Percentiles rank a stretch among this genome's conserved stretches.
phyloP scores from a whole-genome alignment of 2,888 invertebrate species.

The Drosophila nr. perissopoda region DNA sequence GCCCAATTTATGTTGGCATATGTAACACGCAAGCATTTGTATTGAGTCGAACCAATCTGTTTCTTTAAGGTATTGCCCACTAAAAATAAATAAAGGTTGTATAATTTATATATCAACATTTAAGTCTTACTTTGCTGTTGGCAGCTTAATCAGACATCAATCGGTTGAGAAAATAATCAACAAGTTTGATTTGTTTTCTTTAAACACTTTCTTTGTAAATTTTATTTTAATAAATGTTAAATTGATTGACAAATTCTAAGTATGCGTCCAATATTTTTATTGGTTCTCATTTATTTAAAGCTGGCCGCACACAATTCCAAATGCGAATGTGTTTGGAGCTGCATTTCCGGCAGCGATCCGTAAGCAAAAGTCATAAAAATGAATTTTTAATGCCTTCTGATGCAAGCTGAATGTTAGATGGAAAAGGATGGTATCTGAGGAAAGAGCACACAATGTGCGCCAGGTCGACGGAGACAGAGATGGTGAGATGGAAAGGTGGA shows the following conservation, averaged over 20 bases:
- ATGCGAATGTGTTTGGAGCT: conserved; percentile 23
- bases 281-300: conserved; percentile 3
- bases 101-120: neutral
- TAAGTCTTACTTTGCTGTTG: neutral
- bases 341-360: conserved; percentile 36
- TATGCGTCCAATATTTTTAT: neutral
- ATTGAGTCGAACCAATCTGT: neutral
- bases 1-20: neutral
- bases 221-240: neutral
- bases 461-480: conserved; percentile 8
- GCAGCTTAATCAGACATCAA: neutral
- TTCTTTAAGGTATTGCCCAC: neutral
- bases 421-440: conserved; percentile 12
- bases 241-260: conserved; percentile 15
- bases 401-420: conserved; percentile 49
- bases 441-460: conserved; percentile 1
- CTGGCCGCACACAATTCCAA: conserved; percentile 29
- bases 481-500: conserved; percentile 11
- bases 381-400: conserved; percentile 58
- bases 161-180: neutral
- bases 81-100: neutral
- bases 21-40: neutral
- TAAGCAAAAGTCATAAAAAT: conserved; percentile 60
- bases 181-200: neutral
- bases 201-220: neutral